phyloP scores from a whole-genome alignment of 2,888 invertebrate species.

The Microchrysa polita region DNA sequence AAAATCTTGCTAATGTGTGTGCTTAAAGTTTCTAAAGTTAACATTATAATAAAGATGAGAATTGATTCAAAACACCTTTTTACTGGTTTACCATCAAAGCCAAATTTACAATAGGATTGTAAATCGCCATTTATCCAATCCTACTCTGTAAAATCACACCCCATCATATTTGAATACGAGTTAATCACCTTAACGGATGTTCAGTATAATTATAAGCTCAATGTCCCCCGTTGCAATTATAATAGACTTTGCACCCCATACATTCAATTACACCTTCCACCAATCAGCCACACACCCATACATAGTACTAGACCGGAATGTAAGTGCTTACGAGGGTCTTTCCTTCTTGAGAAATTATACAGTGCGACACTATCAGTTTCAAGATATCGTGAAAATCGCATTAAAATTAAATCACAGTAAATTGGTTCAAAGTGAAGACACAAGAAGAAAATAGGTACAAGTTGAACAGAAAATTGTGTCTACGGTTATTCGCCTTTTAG shows the following conservation, averaged over 20 bases:
- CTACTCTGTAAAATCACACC: neutral
- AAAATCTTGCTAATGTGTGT: too few species aligned
- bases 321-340: neutral
- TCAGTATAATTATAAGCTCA: constrained; percentile 31
- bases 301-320: neutral
- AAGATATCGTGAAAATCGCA: constrained; percentile 43
- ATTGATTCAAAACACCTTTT: too few species aligned
- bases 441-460: neutral
- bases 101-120: neutral
- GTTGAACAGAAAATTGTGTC: neutral
- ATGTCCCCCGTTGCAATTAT: neutral
- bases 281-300: neutral
- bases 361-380: constrained; percentile 32
- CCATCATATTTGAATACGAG: constrained; percentile 32
- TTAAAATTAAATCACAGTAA: constrained; percentile 43
- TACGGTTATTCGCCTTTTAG: neutral
- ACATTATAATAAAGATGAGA: too few species aligned
- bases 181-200: constrained; percentile 43
- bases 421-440: constrained; percentile 5
- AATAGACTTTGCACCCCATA: constrained; percentile 22
- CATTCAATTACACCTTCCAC: neutral
- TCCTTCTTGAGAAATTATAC: neutral
- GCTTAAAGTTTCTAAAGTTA: too few species aligned
- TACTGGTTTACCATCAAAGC: too few species aligned
- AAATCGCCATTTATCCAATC: constrained; percentile 1